phyloP scores from a whole-genome alignment of 2,797 vertebrate genomes.

The Brotula barbata region DNA sequence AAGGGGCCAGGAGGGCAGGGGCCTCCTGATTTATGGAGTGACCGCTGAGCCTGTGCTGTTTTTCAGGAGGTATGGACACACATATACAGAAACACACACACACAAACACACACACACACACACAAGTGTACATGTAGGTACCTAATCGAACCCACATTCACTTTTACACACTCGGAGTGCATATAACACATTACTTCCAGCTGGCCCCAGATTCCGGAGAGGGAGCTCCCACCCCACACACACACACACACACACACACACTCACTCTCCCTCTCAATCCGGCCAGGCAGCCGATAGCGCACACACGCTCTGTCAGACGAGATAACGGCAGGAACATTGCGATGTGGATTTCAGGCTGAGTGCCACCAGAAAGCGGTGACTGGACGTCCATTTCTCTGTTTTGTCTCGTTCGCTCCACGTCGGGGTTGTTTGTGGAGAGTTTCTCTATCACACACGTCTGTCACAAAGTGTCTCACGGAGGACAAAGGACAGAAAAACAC shows the following conservation, averaged over 20 bases:
- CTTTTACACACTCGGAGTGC: conserved; percentile 43
- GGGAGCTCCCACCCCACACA: conserved; percentile 17
- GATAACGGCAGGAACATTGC: conserved; percentile 44
- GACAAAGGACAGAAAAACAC: conserved; percentile 12
- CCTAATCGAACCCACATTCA: conserved; percentile 24
- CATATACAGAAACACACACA: background rate
- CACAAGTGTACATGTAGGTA: conserved; percentile 21
- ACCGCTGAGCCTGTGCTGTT: conserved; percentile 33
- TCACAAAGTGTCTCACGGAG: background rate
- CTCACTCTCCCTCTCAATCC: background rate
- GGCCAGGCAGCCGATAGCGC: conserved; percentile 35
- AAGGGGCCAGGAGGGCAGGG: conserved; percentile 47
- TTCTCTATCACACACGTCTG: conserved; percentile 1
- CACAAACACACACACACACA: conserved; percentile 21
- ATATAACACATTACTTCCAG: conserved; percentile 69
- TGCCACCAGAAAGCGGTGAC: conserved; percentile 13
- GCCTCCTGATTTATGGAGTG: conserved; percentile 73
- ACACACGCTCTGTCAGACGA: conserved; percentile 50
- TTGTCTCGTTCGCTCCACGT: conserved; percentile 11
- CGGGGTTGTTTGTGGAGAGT: conserved; percentile 4
- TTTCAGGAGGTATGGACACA: conserved; percentile 7
- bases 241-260: conserved; percentile 25
- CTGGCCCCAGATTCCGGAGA: conserved; percentile 56
- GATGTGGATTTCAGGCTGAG: conserved; percentile 28
- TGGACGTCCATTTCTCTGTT: conserved; percentile 12